These are phyloP conservation scores for Halcyon smyrnensis DNA, from an alignment of 2,797 vertebrate species.

Conservation along the genomic window DNA sequence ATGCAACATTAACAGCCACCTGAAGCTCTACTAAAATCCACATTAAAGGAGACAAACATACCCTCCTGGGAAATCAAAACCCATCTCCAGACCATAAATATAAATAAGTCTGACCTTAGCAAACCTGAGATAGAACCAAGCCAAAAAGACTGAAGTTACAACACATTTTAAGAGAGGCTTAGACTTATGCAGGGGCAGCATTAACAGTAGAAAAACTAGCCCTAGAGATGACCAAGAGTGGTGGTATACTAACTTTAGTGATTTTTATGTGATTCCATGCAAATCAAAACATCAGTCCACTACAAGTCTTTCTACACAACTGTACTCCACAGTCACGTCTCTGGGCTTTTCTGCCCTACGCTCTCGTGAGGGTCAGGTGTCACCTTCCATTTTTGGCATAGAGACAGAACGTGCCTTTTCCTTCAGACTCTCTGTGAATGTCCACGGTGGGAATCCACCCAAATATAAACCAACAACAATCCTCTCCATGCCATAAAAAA, in stretches of 20 bases:
- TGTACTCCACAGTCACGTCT: rapidly evolving
- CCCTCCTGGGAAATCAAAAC: neutral
- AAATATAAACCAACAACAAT: neutral
- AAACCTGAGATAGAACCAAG: neutral
- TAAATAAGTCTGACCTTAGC: neutral
- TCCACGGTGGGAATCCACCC: neutral
- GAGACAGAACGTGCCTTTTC: neutral
- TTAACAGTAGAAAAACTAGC: neutral
- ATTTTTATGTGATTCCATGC: neutral
- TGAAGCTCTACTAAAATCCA: neutral
- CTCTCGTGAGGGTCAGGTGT: rapidly evolving
- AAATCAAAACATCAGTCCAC: neutral
- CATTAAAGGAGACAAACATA: neutral
- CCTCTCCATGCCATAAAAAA: neutral
- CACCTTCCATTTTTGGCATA: neutral
- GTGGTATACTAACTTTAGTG: rapidly evolving
- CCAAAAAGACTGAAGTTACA: neutral
- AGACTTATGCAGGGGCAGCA: neutral
- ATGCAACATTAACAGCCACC: neutral
- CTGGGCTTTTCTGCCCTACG: rapidly evolving
- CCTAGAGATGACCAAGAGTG: too few relatives aligned
- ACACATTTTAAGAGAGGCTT: neutral
- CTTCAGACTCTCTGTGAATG: neutral
- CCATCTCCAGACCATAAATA: neutral
- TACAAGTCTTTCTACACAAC: neutral